A percentile compares a stretch with the other conserved stretches of the same genome.
These are phyloP conservation scores for Catharus ustulatus DNA, from an alignment of 2,797 vertebrate genomes.

Conservation along the genomic window DNA sequence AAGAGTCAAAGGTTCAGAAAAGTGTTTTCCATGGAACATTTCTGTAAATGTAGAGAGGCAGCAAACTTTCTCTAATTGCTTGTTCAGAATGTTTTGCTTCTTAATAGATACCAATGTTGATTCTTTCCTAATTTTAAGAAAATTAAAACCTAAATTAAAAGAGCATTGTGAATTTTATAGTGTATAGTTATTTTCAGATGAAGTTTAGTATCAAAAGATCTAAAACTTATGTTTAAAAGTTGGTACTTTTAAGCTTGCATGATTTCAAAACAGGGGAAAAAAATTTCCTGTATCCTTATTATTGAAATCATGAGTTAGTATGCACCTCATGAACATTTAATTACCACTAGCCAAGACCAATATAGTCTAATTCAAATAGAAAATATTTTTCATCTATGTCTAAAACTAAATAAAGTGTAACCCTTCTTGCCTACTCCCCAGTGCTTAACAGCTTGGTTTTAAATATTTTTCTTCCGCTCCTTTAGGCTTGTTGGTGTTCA, in stretches of 20 bases:
- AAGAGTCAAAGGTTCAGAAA: background rate
- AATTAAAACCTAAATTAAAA: background rate
- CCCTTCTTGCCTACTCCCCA: background rate
- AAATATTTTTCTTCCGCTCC: background rate
- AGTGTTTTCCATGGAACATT: background rate
- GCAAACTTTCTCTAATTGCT: background rate
- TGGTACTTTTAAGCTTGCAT: background rate
- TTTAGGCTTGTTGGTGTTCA: constrained; percentile 8
- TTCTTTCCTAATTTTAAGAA: background rate
- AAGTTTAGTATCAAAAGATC: background rate
- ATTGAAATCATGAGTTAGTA: background rate
- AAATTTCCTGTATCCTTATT: background rate
- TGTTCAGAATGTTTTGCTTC: background rate
- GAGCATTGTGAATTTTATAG: background rate
- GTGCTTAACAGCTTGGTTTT: background rate
- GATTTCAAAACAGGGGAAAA: background rate
- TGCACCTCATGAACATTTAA: background rate
- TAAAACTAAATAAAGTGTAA: background rate
- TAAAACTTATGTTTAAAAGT: background rate
- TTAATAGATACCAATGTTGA: background rate
- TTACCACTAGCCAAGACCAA: background rate
- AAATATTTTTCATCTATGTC: constrained; percentile 7
- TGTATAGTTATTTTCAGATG: background rate
- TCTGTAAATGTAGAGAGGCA: background rate
- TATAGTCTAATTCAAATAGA: constrained; percentile 4